A percentile compares a stretch with the other conserved stretches of the same genome.
phyloP scores from a whole-genome alignment of 2,797 vertebrate genomes.

The Potorous gilbertii region DNA sequence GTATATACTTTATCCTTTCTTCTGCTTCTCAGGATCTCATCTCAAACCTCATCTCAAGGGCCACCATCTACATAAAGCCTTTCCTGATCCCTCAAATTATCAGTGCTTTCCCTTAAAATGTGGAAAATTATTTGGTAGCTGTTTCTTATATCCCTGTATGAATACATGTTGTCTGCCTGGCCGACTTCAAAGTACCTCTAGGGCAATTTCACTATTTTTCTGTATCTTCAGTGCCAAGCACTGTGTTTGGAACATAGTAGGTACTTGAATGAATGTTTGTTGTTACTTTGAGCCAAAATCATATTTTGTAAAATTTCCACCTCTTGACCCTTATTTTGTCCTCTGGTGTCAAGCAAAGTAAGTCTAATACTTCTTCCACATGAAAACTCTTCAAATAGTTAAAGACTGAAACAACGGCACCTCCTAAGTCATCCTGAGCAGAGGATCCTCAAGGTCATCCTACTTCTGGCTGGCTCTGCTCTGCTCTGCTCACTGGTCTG shows the following conservation, averaged over 20 bases:
- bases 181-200: background rate
- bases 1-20: background rate
- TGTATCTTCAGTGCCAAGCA: background rate
- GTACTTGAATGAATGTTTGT: background rate
- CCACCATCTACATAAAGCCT: background rate
- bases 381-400: background rate
- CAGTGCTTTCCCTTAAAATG: background rate
- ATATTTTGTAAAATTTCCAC: background rate
- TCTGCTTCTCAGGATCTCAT: background rate
- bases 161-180: background rate
- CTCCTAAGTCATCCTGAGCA: constrained; percentile 62
- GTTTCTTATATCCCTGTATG: background rate
- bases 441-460: constrained; percentile 88
- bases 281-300: background rate
- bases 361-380: background rate
- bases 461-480: constrained; percentile 91
- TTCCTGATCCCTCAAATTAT: background rate
- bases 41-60: background rate
- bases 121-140: background rate
- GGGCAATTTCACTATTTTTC: background rate
- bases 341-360: background rate
- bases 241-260: background rate
- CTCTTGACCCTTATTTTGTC: background rate
- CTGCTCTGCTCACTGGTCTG: constrained; percentile 88
- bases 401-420: background rate